Conservation (phyloP, 1,140 invertebrate genomes). For the Pteromalus puparum region DNA sequence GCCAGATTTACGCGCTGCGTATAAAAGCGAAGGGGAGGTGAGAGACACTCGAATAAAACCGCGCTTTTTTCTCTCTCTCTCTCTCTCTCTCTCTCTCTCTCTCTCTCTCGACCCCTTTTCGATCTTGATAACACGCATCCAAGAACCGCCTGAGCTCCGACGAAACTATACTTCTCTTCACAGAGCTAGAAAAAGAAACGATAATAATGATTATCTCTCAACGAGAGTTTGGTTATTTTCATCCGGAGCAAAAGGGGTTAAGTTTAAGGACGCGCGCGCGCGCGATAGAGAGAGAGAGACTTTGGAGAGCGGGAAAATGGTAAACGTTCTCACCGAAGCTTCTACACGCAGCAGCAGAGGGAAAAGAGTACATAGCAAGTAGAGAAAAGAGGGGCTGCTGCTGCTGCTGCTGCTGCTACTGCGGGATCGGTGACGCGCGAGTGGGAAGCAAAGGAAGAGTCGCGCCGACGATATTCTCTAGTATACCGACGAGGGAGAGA, state of each 20-base stretch:
- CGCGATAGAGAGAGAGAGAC: too few species aligned
- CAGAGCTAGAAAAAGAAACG: too few species aligned
- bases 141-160: too few species aligned
- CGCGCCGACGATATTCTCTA: slow-evolving; percentile 52
- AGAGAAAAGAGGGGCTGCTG: background rate
- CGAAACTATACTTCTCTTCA: too few species aligned
- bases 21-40: background rate
- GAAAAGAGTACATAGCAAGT: background rate
- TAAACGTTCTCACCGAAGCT: background rate
- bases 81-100: slow-evolving; percentile 1
- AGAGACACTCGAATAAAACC: background rate
- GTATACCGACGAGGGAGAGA: slow-evolving; percentile 50
- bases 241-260: slow-evolving; percentile 53
- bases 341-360: too few species aligned
- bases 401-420: too few species aligned
- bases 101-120: background rate
- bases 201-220: background rate
- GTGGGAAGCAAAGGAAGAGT: background rate
- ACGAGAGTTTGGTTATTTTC: too few species aligned
- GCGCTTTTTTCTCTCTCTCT: background rate
- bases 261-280: slow-evolving; percentile 63
- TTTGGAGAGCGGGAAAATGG: slow-evolving; percentile 45
- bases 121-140: too few species aligned
- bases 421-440: background rate
- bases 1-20: slow-evolving; percentile 58